phyloP scores from a whole-genome alignment of 2,888 invertebrate species.

The Melangyna quadrimaculata region DNA sequence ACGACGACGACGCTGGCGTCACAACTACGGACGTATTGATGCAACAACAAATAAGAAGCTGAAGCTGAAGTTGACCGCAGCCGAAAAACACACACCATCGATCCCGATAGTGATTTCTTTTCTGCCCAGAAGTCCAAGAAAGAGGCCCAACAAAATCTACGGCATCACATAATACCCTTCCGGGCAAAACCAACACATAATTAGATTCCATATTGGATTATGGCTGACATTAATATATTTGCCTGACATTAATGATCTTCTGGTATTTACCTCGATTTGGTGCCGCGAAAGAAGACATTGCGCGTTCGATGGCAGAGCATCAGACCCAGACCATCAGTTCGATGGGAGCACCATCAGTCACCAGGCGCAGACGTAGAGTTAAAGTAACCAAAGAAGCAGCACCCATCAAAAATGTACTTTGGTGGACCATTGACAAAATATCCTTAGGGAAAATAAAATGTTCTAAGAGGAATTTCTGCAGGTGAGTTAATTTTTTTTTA shows the following conservation, averaged over 20 bases:
- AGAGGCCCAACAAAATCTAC: constrained; percentile 40
- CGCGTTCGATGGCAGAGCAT: constrained; percentile 5
- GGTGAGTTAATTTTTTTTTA: not conserved
- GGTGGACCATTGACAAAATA: constrained; percentile 67
- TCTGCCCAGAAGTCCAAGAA: not conserved
- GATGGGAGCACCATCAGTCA: no score
- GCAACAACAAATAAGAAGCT: constrained; percentile 21
- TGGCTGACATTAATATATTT: constrained; percentile 75
- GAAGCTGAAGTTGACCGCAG: constrained; percentile 48
- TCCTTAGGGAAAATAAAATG: constrained; percentile 67
- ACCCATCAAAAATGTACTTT: constrained; percentile 50
- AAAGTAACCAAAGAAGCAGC: constrained; percentile 14
- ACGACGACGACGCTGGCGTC: not conserved
- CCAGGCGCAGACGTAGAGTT: not conserved
- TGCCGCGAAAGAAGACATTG: constrained; percentile 72
- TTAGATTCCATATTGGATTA: constrained; percentile 74
- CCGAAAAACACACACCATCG: constrained; percentile 54
- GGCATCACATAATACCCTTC: constrained; percentile 50
- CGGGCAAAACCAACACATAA: constrained; percentile 72
- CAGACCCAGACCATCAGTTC: not conserved
- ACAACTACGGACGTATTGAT: not conserved
- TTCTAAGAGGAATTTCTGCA: not conserved
- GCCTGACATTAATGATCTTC: constrained; percentile 75
- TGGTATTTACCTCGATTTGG: constrained; percentile 74
- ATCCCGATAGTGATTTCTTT: constrained; percentile 1